A percentile compares a stretch with the other conserved stretches of the same genome.
Conservation (phyloP, 2,113 vertebrate species). For the Beaufortia kweichowensis region DNA sequence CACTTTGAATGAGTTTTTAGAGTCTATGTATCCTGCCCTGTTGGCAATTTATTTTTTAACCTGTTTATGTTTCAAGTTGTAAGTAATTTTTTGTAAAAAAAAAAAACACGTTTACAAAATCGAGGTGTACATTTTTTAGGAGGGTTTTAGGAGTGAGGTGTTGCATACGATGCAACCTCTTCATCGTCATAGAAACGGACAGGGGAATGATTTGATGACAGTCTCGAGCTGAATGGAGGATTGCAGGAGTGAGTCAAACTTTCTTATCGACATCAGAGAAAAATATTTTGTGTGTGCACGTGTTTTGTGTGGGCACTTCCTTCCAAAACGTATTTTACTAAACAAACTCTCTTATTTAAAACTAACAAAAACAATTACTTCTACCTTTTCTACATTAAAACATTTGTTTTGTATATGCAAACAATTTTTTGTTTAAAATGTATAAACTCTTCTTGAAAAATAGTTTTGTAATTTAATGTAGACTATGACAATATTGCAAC, state of each 20-base stretch:
- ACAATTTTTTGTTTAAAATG: not conserved
- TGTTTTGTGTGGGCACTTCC: not conserved
- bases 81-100: no score
- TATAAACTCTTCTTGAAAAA: not conserved
- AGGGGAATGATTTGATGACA: constrained; percentile 24
- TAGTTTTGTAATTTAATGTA: not conserved
- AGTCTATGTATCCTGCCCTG: no score
- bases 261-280: constrained; percentile 31
- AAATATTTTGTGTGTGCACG: not conserved
- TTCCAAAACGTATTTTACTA: not conserved
- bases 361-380: not conserved
- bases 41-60: no score
- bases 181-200: constrained; percentile 43
- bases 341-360: not conserved
- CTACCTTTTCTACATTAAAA: not conserved
- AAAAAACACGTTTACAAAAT: no score
- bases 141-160: not conserved
- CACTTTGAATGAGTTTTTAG: not conserved
- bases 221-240: constrained; percentile 23
- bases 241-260: constrained; percentile 40
- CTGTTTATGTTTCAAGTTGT: no score
- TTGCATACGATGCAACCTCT: not conserved
- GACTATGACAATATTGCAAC: not conserved
- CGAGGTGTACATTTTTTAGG: not conserved
- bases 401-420: no score